A percentile compares a stretch with the other conserved stretches of the same genome.
These are phyloP conservation scores for Corapipo altera DNA, from an alignment of 2,113 vertebrate species.

Conservation along the genomic window DNA sequence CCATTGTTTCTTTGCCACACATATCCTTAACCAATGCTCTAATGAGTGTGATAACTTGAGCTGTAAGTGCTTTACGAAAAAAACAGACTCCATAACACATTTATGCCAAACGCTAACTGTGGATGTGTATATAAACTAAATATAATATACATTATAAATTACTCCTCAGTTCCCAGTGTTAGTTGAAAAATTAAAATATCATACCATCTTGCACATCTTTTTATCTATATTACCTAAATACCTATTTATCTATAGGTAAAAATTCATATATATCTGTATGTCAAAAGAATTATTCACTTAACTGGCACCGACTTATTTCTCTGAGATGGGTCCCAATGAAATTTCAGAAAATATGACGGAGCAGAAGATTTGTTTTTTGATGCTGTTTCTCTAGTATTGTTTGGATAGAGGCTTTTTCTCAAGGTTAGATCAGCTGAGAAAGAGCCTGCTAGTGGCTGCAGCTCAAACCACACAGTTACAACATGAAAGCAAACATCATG, in stretches of 20 bases:
- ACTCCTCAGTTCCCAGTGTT: neutral
- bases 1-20: neutral
- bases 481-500: neutral
- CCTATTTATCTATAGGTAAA: neutral
- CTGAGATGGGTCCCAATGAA: neutral
- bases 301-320: neutral
- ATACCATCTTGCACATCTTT: neutral
- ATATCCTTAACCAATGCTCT: neutral
- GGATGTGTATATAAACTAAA: neutral
- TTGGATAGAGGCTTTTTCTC: neutral
- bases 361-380: neutral
- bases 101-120: neutral
- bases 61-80: neutral
- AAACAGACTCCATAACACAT: accelerated
- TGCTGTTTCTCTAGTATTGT: neutral
- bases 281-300: neutral
- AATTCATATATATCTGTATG: neutral
- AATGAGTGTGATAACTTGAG: neutral
- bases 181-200: neutral
- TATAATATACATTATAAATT: neutral
- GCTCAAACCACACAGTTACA: neutral
- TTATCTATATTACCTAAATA: no score
- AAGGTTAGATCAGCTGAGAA: neutral
- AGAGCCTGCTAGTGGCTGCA: neutral
- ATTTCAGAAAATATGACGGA: neutral